phyloP scores from a whole-genome alignment of 2,113 vertebrate species.

The Alces alces region DNA sequence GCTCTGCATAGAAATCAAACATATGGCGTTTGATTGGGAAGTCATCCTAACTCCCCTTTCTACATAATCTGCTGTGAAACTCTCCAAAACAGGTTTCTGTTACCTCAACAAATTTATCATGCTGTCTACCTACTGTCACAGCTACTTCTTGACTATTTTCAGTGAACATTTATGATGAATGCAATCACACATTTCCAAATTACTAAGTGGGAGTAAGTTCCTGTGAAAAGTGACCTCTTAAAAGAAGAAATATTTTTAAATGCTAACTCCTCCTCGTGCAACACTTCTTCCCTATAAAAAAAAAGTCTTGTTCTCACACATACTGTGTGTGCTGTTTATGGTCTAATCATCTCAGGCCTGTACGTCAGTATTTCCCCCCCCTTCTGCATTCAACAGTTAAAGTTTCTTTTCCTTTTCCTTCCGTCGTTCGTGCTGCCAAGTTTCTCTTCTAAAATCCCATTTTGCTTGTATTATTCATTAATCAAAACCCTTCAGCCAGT shows the following conservation, averaged over 20 bases:
- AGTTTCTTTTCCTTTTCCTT: not conserved
- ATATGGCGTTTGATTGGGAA: not conserved
- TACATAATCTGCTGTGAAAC: not conserved
- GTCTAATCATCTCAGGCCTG: not conserved
- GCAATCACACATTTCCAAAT: conserved; percentile 48
- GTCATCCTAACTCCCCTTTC: not conserved
- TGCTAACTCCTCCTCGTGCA: conserved; percentile 28
- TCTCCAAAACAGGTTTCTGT: not conserved
- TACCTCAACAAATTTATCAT: not conserved
- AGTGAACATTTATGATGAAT: conserved; percentile 37
- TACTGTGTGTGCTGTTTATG: not conserved
- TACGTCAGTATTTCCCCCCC: not conserved
- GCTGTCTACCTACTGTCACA: not conserved
- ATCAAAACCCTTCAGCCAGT: not conserved
- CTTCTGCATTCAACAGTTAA: not conserved
- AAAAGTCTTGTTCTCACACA: not conserved
- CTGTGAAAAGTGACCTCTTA: conserved; percentile 58
- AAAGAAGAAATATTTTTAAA: conserved; percentile 58
- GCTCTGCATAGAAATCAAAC: not conserved
- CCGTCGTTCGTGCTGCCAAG: not conserved
- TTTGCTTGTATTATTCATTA: not conserved
- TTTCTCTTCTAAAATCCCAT: not conserved
- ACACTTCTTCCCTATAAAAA: conserved; percentile 38
- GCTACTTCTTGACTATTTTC: conserved; percentile 44
- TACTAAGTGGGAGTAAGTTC: conserved; percentile 46